phyloP scores from a whole-genome alignment of 2,888 invertebrate genomes.

The Cheilosia soror region DNA sequence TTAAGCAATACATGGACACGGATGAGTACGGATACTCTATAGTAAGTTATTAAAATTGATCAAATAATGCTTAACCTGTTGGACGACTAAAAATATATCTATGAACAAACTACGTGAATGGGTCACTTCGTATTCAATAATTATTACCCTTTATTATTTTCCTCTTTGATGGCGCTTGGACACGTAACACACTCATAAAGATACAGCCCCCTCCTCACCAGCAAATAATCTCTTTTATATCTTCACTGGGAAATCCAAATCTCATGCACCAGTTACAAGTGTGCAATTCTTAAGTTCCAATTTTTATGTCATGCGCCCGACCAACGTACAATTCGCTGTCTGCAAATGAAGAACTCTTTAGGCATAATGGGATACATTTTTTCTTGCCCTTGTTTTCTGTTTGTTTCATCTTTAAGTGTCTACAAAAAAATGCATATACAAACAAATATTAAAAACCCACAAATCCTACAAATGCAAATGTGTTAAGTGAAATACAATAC shows the following conservation, averaged over 20 bases:
- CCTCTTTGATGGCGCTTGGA: too few species aligned
- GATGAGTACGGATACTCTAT: too few species aligned
- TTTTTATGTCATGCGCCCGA: slow-evolving; percentile 69
- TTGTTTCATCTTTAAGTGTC: slow-evolving; percentile 70
- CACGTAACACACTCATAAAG: too few species aligned
- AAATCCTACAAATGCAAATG: slow-evolving; percentile 63
- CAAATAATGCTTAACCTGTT: too few species aligned
- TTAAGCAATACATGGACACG: too few species aligned
- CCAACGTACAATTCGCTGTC: slow-evolving; percentile 38
- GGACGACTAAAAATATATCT: too few species aligned
- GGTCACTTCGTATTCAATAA: too few species aligned
- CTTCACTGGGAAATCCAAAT: slow-evolving; percentile 44
- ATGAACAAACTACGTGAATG: too few species aligned
- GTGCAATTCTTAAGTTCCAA: slow-evolving; percentile 48
- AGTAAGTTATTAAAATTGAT: too few species aligned
- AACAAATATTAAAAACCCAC: slow-evolving; percentile 25
- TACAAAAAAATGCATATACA: background rate
- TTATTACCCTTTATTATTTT: too few species aligned
- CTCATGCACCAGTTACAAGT: slow-evolving; percentile 58
- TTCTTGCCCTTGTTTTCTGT: slow-evolving; percentile 60
- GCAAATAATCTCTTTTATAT: background rate
- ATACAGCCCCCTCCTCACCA: background rate
- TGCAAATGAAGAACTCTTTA: slow-evolving; percentile 59
- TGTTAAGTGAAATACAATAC: slow-evolving; percentile 63
- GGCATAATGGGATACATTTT: slow-evolving; percentile 45